Evolutionary conservation across 1,140 invertebrate species (phyloP).

Genomic region (Orchesella cincta): DNA sequence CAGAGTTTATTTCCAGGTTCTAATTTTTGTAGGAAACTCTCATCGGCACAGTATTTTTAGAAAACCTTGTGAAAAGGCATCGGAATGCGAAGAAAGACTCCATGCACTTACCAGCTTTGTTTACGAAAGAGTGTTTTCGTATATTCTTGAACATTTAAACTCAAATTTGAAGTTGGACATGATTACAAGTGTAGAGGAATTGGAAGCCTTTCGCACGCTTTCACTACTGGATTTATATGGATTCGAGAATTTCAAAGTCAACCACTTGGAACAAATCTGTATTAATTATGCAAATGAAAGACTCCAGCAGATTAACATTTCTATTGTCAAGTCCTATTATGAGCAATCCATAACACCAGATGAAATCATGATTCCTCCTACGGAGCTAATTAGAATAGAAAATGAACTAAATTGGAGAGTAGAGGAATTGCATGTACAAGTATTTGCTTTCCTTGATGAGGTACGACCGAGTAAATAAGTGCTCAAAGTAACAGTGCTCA

Average conservation of each 20-base stretch:
- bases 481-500: too few relatives aligned
- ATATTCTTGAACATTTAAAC: slow-evolving; percentile 51
- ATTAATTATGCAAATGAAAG: slow-evolving; percentile 75
- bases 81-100: slow-evolving; percentile 51
- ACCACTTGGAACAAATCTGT: slow-evolving; percentile 74
- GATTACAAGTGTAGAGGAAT: not conserved
- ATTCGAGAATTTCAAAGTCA: slow-evolving; percentile 73
- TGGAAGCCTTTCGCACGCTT: slow-evolving; percentile 43
- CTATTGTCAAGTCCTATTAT: slow-evolving; percentile 66
- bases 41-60: slow-evolving; percentile 50
- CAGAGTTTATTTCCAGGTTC: not conserved
- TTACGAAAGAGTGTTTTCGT: slow-evolving; percentile 51
- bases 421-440: slow-evolving; percentile 52
- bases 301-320: slow-evolving; percentile 68
- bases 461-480: too few relatives aligned
- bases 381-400: slow-evolving; percentile 53
- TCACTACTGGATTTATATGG: slow-evolving; percentile 72
- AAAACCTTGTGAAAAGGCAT: slow-evolving; percentile 47
- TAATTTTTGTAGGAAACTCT: slow-evolving; percentile 4
- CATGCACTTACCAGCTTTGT: slow-evolving; percentile 50
- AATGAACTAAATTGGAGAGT: slow-evolving; percentile 63
- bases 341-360: slow-evolving; percentile 63
- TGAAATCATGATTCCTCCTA: slow-evolving; percentile 57
- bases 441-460: slow-evolving; percentile 58
- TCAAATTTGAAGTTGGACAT: not conserved